These are phyloP conservation scores for Coreius guichenoti DNA, from an alignment of 2,797 vertebrate genomes.

Conservation along the genomic window DNA sequence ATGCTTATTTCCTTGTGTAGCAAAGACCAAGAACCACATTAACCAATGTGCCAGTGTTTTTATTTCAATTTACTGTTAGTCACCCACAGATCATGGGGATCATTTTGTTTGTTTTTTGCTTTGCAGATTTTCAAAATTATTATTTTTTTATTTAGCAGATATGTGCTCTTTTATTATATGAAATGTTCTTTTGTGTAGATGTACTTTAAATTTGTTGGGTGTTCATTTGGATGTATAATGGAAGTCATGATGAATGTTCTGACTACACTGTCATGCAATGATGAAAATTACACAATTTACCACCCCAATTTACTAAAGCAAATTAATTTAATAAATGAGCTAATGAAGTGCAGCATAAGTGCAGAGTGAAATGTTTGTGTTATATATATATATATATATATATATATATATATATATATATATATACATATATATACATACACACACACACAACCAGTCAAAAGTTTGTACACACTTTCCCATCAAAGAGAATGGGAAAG, in stretches of 20 bases:
- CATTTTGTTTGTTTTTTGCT: not conserved
- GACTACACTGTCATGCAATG: not conserved
- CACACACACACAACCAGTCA: too few relatives aligned
- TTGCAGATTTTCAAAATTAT: not conserved
- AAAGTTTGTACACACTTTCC: too few relatives aligned
- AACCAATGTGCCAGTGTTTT: constrained; percentile 23
- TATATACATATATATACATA: too few relatives aligned
- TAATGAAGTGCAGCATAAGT: not conserved
- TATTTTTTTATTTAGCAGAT: not conserved
- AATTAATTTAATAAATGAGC: not conserved
- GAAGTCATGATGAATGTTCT: constrained; percentile 9
- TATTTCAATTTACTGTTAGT: not conserved
- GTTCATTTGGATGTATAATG: not conserved
- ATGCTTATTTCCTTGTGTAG: constrained; percentile 1
- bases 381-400: too few relatives aligned
- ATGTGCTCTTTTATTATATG: not conserved
- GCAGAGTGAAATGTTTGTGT: too few relatives aligned
- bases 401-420: too few relatives aligned
- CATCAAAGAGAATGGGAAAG: too few relatives aligned
- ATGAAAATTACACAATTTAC: not conserved
- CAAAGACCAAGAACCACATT: constrained; percentile 39
- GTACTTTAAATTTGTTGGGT: not conserved
- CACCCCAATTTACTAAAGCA: not conserved
- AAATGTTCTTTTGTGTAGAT: not conserved
- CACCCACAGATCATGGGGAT: too few relatives aligned